Base-by-base conservation (phyloP, 2,113 vertebrate genomes). In the Nyctibius bracteatus region DNA sequence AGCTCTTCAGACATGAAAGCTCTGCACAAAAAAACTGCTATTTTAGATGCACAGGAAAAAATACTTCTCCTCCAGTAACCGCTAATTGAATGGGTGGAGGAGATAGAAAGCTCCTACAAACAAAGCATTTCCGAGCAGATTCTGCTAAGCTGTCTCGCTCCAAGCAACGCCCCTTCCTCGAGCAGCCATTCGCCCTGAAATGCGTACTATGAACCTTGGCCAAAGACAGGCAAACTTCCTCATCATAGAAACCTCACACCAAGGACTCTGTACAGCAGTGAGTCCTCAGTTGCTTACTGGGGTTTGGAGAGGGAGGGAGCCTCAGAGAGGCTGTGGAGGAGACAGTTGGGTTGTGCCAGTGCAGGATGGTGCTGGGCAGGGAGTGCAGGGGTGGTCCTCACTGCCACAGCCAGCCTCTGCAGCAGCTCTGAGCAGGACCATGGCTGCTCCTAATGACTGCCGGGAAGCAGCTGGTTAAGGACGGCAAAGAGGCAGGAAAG, bases 361-460 rank as follows among this genome's bases (percentile, higher is more conserved):
- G 35, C 52, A 25, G 44, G 65, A 33, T 67, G 51, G 54, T 31
- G 47, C 39, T 78, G 58, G 28, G 39, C 68, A 85, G 55, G 57
- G 54, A 73, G 49, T 1, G 6, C 54, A 63, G 28, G 70, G 37
- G 10, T 33, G 30, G 14, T 35, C 23, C 28, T 55, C 28, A 14
- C 28, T 59, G 46, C 33, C 24, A 52, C 37, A 37, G 47, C 31
- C 37, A 72, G 20, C 23, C n/a, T 43, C 33, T 1, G 0, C 46
- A 68, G 33, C 39, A 49, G 25, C 41, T 63, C 52, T 30, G 49
- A 52, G 54, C 28, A 33, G 46, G 35, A 61, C 19, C 41, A 35
- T 2, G 1, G 10, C 47, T 0, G 0, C 16, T 57, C 22, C 55
- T 44, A 66, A 9, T 7, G 65, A 19, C 59, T 52, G 35, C 19